phyloP scores from a whole-genome alignment of 2,888 invertebrate species.

The Lepidonotus clava region DNA sequence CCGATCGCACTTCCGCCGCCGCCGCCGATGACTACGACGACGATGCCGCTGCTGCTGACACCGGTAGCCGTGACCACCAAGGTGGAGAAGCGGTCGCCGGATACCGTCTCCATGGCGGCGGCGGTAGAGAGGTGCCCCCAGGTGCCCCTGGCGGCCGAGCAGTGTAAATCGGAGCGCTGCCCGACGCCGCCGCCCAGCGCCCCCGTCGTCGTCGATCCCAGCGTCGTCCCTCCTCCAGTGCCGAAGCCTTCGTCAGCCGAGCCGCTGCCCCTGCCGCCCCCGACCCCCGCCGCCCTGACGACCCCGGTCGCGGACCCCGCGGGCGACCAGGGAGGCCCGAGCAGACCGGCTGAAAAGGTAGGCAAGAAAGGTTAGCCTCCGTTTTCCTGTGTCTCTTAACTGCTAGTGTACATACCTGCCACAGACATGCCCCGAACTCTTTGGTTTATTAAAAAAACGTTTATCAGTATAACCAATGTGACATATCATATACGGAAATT shows the following conservation, averaged over 20 bases:
- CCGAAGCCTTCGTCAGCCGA: not conserved
- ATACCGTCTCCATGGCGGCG: not conserved
- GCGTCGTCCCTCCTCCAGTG: not conserved
- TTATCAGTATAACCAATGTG: not conserved
- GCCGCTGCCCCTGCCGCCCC: not conserved
- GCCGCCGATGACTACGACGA: not conserved
- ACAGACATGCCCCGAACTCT: not conserved
- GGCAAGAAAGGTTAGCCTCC: slow-evolving; percentile 51
- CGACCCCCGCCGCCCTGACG: not conserved
- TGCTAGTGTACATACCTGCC: slow-evolving; percentile 30
- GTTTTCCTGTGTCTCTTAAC: slow-evolving; percentile 44
- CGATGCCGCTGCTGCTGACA: not conserved
- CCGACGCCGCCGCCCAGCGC: not conserved
- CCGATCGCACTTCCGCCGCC: not conserved
- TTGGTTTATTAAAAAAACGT: not conserved
- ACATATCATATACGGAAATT: too few species aligned
- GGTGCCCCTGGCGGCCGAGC: not conserved
- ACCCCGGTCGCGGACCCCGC: not conserved
- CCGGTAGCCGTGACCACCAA: not conserved
- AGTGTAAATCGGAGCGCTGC: slow-evolving; percentile 15
- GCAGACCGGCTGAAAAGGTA: slow-evolving; percentile 51
- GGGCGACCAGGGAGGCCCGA: slow-evolving; percentile 20
- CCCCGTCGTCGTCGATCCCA: not conserved
- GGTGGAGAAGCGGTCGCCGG: slow-evolving; percentile 29
- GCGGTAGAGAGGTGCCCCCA: not conserved